Evolutionary conservation across 2,888 invertebrate species (phyloP), one percentile per base, ranked within the genome.

Genomic region (Saturnia pavonia): DNA sequence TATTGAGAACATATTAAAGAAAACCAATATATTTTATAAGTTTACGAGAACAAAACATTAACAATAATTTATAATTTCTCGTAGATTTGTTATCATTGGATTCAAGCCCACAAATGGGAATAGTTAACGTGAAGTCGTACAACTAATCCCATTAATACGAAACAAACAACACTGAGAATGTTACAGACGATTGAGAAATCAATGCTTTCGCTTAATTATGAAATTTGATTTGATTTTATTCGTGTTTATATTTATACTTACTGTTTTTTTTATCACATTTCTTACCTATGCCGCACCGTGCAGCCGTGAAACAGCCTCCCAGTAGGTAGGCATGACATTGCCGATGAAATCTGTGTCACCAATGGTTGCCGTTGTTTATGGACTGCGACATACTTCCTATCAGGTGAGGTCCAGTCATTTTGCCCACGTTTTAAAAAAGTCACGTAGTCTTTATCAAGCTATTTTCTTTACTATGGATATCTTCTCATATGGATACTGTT

Each of bases 21-120:
- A 16, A 34, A 63, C 63, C 27, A 63, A 34, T 34, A 16, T 65
- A 11, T 40, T 65, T 40, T 40, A 16, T 9, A n/a, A 65, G 65
- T 19, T 65, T 40, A 40, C 40, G 12, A 19, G 8, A 40, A 65
- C 65, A 65, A 9, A 65, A n/a, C 19, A 65, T n/a, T 1, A 65
- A 65, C 40, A 40, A 7, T 40, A 57, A 65, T 19, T 65, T 40
- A 65, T 65, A 19, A 65, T 63, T 63, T 63, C 63, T 34, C 63
- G 34, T 63, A 34, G 63, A 63, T 25, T 63, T 27, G 63, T 63
- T 63, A 27, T 34, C 63, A 63, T 63, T 16, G 14, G 63, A 34
- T 65, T 40, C 40, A n/a, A 65, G 65, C 40, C 65, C 40, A 65
- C 65, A 65, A 65, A 65, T 40, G 65, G 9, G 65, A 40, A 65